Conservation (phyloP, 2,113 vertebrate genomes). For the Paratilapia polleni region DNA sequence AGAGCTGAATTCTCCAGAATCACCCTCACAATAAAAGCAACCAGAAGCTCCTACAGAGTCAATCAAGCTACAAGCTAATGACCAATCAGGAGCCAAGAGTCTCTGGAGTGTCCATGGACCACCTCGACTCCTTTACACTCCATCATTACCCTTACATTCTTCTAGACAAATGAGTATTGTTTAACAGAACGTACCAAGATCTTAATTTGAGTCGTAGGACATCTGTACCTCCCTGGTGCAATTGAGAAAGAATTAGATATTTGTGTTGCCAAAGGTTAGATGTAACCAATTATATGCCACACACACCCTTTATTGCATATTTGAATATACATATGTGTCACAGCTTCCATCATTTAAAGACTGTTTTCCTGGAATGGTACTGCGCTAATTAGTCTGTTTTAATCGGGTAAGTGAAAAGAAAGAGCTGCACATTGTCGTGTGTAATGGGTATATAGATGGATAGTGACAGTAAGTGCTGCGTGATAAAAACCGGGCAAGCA, state of each 20-base stretch:
- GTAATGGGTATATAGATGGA: constrained; percentile 69
- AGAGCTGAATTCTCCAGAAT: no score
- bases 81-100: constrained; percentile 9
- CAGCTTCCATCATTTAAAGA: constrained; percentile 12
- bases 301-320: constrained; percentile 2
- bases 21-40: not conserved
- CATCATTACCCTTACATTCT: not conserved
- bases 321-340: constrained; percentile 34
- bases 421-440: constrained; percentile 35
- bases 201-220: constrained; percentile 1
- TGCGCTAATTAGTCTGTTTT: constrained; percentile 60
- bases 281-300: constrained; percentile 15
- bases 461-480: constrained; percentile 71
- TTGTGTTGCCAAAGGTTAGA: constrained; percentile 5
- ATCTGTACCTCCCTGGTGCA: not conserved
- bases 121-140: not conserved
- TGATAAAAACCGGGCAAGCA: constrained; percentile 58
- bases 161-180: constrained; percentile 5
- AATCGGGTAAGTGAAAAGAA: constrained; percentile 55
- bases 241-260: not conserved
- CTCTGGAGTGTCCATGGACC: constrained; percentile 14
- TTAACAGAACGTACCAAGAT: constrained; percentile 13
- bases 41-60: no score
- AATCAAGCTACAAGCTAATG: no score
- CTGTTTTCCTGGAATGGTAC: constrained; percentile 35